Evolutionary conservation across 2,797 vertebrate species (phyloP).

Genomic region (Malurus leucopterus): DNA sequence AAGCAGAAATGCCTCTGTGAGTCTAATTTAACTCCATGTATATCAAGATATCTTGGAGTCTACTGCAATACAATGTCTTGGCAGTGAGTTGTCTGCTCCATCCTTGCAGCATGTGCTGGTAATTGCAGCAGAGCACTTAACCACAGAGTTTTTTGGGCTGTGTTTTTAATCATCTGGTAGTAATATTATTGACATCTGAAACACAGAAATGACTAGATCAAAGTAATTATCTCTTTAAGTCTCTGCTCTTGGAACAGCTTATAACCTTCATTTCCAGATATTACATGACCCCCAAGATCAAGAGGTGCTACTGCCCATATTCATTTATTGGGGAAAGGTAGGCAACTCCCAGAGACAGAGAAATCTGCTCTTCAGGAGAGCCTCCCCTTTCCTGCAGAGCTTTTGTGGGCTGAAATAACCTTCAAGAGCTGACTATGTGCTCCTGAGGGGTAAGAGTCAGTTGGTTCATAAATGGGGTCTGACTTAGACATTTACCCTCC

Average conservation of each 20-base stretch:
- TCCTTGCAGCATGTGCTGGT: background rate
- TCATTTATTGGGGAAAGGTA: background rate
- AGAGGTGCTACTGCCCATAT: background rate
- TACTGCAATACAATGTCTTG: background rate
- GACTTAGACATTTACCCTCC: background rate
- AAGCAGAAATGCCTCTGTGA: background rate
- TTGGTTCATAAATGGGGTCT: background rate
- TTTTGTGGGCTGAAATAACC: background rate
- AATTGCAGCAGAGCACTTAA: background rate
- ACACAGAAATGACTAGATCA: background rate
- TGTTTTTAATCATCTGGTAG: background rate
- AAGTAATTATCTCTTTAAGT: background rate
- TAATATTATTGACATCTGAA: background rate
- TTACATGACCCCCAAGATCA: background rate
- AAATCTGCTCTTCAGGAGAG: background rate
- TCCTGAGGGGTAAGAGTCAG: background rate
- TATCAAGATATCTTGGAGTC: background rate
- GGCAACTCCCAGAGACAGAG: background rate
- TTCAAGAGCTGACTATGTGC: background rate
- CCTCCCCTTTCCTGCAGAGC: background rate
- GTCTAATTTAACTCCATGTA: background rate
- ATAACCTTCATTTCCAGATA: background rate
- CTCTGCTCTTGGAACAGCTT: background rate
- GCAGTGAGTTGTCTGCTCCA: background rate
- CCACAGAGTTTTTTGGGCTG: background rate